Percentiles rank a stretch among this genome's conserved stretches.
Conservation (phyloP, 2,888 invertebrate species). For the Acleris emargana region DNA sequence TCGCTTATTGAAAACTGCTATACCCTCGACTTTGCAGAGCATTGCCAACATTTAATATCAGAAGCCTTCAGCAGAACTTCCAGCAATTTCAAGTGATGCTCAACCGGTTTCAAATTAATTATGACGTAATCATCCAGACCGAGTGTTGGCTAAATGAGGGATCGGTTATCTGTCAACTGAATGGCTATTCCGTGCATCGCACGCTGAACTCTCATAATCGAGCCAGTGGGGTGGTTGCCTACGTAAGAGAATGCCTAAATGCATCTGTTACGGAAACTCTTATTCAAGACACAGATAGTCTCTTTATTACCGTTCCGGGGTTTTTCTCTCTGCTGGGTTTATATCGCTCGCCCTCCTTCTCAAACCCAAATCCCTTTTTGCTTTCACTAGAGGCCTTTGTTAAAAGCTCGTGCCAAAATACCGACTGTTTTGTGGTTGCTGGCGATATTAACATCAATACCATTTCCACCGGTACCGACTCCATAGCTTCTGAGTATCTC, state of each 20-base stretch:
- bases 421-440: constrained; percentile 19
- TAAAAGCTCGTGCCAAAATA: neutral
- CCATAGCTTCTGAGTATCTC: constrained; percentile 15
- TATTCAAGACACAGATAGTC: constrained; percentile 32
- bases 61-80: too few relatives aligned
- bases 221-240: constrained; percentile 37
- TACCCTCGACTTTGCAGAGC: too few relatives aligned
- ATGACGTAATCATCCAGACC: too few relatives aligned
- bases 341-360: constrained; percentile 38
- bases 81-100: too few relatives aligned
- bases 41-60: too few relatives aligned
- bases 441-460: constrained; percentile 40
- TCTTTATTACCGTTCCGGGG: constrained; percentile 19
- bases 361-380: constrained; percentile 24
- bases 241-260: constrained; percentile 27
- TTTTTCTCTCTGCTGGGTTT: constrained; percentile 25
- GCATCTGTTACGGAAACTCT: constrained; percentile 31
- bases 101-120: too few relatives aligned
- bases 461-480: neutral
- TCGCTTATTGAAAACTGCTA: neutral
- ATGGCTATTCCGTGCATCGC: neutral
- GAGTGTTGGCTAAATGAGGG: too few relatives aligned
- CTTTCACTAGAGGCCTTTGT: constrained; percentile 19
- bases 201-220: constrained; percentile 24
- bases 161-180: neutral